phyloP scores from a whole-genome alignment of 2,797 vertebrate genomes.

The Tapera naevia region DNA sequence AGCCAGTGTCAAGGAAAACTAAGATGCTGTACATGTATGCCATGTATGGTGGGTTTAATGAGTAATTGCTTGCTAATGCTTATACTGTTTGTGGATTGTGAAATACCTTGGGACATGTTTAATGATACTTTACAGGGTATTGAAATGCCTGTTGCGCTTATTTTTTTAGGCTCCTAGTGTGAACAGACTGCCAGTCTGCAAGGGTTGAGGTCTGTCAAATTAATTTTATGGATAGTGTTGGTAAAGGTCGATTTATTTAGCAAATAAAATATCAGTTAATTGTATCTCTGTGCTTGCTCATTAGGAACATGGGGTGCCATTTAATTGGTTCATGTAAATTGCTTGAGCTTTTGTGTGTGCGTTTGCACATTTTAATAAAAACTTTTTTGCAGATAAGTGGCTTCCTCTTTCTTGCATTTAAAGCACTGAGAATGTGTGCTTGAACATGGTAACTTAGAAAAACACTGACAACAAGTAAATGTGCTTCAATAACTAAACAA shows the following conservation, averaged over 20 bases:
- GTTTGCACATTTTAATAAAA: not conserved
- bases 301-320: not conserved
- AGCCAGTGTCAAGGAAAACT: not conserved
- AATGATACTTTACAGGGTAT: not conserved
- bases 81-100: not conserved
- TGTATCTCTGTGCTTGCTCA: not conserved
- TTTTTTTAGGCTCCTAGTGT: not conserved
- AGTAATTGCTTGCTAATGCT: not conserved
- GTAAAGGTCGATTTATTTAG: constrained; percentile 47
- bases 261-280: constrained; percentile 36
- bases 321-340: constrained; percentile 28
- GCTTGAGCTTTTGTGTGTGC: not conserved
- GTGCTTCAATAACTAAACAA: not conserved
- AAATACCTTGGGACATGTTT: constrained; percentile 15
- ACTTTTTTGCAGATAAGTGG: not conserved
- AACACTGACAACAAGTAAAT: not conserved
- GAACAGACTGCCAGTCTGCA: not conserved
- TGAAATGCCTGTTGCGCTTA: not conserved
- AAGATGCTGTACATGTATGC: not conserved
- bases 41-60: not conserved
- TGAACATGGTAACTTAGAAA: not conserved
- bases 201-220: constrained; percentile 7
- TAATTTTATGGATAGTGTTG: constrained; percentile 26
- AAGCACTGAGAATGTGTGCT: not conserved
- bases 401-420: not conserved